Base-by-base conservation (phyloP, 2,888 invertebrate genomes). In the Standfussiana lucernea region DNA sequence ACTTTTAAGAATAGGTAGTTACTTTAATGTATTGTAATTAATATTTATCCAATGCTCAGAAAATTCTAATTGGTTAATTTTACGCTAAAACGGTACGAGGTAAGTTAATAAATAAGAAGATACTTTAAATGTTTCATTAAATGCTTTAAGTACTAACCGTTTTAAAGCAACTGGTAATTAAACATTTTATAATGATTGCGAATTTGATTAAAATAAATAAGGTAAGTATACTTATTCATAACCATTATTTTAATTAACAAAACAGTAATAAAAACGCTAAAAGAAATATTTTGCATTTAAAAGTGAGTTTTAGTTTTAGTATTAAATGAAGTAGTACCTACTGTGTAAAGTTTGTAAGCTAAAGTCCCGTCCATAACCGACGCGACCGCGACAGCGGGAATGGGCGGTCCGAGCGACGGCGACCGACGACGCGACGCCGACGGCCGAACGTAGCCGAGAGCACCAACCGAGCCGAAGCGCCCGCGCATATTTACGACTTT, bases 401-500 rank as follows among this genome's bases (percentile, higher is more conserved):
- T 69, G 79, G 89, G 87, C 88, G 88, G 76, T 68, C 65, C 79
- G 72, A 77, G 72, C 84, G 68, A 77, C 67, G 77, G 78, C 80
- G 74, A 76, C n/a, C n/a, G n/a, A n/a, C n/a, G n/a, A n/a, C n/a
- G n/a, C n/a, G n/a, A n/a, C n/a, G n/a, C 69, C 84, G 86, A 68
- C 88, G 81, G 81, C 73, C 84, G 84, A 82, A 37, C 32, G 45
- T 37, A 53, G 21, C 45, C 83, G 78, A 85, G 42, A 64, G 75
- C 68, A 77, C 86, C 82, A 79, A 79, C 65, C 59, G 35, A 53
- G 62, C 53, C 70, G 73, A 75, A 47, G 88, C 88, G 77, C 69
- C 56, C 80, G 80, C 79, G 85, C 75, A 77, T 64, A 65, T 88
- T 89, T 85, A 85, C 89, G 89, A 89, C 82, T 75, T 85, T 37